Conservation (phyloP, 2,797 vertebrate genomes). For the Takifugu rubripes region DNA sequence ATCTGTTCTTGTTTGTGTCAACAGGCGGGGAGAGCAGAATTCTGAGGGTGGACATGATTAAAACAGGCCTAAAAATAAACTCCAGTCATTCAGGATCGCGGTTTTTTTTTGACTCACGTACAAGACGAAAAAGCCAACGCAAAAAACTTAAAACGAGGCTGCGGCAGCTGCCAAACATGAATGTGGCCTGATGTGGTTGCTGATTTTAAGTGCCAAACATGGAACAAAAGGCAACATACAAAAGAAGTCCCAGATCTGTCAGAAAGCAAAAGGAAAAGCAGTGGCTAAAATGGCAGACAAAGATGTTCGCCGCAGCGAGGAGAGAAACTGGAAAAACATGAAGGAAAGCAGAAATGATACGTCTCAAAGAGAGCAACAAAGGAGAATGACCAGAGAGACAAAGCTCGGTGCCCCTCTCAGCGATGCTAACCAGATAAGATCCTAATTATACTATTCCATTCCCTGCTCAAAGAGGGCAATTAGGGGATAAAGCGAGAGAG, state of each 20-base stretch:
- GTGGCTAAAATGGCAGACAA: constrained; percentile 49
- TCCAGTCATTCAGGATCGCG: too few relatives aligned
- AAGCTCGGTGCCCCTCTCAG: constrained; percentile 58
- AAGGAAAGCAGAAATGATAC: constrained; percentile 46
- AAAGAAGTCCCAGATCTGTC: constrained; percentile 60
- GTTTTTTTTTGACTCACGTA: too few relatives aligned
- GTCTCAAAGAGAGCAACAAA: constrained; percentile 48
- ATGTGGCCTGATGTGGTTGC: too few relatives aligned
- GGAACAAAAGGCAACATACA: constrained; percentile 17
- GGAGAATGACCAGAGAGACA: constrained; percentile 52
- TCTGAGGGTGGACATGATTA: too few relatives aligned
- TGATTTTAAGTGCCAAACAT: constrained; percentile 17
- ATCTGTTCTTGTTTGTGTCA: too few relatives aligned
- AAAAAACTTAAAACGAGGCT: not conserved
- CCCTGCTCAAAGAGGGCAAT: constrained; percentile 70
- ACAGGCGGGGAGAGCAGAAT: too few relatives aligned
- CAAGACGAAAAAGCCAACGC: too few relatives aligned
- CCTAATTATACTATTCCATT: constrained; percentile 77
- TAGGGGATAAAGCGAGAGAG: constrained; percentile 59
- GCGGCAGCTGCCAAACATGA: constrained; percentile 9
- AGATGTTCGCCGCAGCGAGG: constrained; percentile 42
- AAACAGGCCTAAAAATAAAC: too few relatives aligned
- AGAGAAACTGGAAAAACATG: constrained; percentile 43
- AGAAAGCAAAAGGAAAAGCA: constrained; percentile 38
- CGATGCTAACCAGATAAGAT: constrained; percentile 73